Evolutionary conservation across 1,140 invertebrate species (phyloP).

Genomic region (Drosophila lacteicornis): DNA sequence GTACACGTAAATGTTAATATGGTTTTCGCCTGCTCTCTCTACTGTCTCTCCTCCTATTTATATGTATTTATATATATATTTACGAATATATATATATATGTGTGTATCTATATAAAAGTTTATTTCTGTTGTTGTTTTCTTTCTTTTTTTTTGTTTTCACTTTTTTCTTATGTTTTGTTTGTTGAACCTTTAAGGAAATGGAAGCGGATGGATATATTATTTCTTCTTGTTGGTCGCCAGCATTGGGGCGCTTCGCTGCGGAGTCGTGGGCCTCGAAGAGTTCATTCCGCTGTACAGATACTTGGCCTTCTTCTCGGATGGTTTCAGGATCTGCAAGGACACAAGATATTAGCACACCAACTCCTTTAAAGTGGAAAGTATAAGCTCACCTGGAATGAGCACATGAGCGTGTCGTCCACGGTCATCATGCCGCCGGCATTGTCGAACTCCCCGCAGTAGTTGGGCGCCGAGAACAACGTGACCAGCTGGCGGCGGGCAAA

Average conservation of each 20-base stretch:
- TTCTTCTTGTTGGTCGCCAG: constrained; percentile 90
- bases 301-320: constrained; percentile 99
- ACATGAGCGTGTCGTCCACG: constrained; percentile 99
- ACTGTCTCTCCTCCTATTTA: constrained; percentile 21
- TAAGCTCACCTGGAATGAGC: constrained; percentile 91
- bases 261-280: constrained; percentile 92
- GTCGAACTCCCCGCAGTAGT: constrained; percentile 96
- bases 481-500: constrained; percentile 96
- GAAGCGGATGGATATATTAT: constrained; percentile 86
- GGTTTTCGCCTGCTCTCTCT: constrained; percentile 9
- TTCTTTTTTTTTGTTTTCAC: constrained; percentile 28
- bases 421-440: constrained; percentile 99
- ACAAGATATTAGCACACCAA: not conserved
- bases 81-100: constrained; percentile 25
- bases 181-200: constrained; percentile 85
- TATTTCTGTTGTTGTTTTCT: constrained; percentile 50
- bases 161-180: constrained; percentile 52
- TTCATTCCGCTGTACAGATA: constrained; percentile 97
- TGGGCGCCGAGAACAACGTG: constrained; percentile 95
- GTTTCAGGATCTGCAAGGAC: constrained; percentile 95
- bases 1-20: constrained; percentile 21
- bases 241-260: constrained; percentile 91
- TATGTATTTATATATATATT: constrained; percentile 30
- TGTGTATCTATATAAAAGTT: constrained; percentile 74
- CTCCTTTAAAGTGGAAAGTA: no score